Percentiles rank a stretch among this genome's conserved stretches.
phyloP scores from a whole-genome alignment of 2,888 invertebrate genomes.

The Ariolimax columbianus region DNA sequence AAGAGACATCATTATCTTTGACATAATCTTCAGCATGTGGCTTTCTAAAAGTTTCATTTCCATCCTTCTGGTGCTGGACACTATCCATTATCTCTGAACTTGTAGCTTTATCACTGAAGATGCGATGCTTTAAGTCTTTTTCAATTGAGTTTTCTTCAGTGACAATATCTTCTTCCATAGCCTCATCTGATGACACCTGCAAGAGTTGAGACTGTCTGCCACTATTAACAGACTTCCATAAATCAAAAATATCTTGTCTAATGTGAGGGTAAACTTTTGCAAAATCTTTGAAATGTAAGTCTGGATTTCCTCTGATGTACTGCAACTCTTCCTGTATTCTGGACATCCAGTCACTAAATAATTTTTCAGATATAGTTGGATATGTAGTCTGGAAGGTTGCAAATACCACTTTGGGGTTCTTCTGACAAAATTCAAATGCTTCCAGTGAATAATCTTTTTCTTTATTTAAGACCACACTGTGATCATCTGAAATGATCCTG shows the following conservation, averaged over 20 bases:
- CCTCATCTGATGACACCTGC: background rate
- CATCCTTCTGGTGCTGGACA: background rate
- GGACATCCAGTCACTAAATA: constrained; percentile 50
- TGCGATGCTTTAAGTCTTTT: background rate
- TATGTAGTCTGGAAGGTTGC: constrained; percentile 37
- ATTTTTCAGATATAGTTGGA: constrained; percentile 47
- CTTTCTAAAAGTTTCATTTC: background rate
- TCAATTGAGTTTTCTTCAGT: background rate
- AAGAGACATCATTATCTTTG: background rate
- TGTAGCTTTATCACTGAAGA: background rate
- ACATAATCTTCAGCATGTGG: background rate
- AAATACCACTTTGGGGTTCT: constrained; percentile 41
- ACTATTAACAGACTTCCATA: constrained; percentile 44
- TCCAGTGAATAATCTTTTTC: background rate
- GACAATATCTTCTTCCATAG: background rate
- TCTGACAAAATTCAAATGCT: constrained; percentile 45
- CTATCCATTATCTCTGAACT: background rate
- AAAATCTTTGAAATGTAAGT: constrained; percentile 54
- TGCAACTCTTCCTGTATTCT: constrained; percentile 20
- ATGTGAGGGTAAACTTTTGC: constrained; percentile 51
- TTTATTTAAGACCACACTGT: background rate
- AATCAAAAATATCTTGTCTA: constrained; percentile 51
- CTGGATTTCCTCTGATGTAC: constrained; percentile 48
- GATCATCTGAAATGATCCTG: constrained; percentile 3
- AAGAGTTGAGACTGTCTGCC: background rate